Percentiles rank a stretch among this genome's conserved stretches.
phyloP scores from a whole-genome alignment of 1,140 invertebrate species.

The Aphaenogaster ashmeadi region DNA sequence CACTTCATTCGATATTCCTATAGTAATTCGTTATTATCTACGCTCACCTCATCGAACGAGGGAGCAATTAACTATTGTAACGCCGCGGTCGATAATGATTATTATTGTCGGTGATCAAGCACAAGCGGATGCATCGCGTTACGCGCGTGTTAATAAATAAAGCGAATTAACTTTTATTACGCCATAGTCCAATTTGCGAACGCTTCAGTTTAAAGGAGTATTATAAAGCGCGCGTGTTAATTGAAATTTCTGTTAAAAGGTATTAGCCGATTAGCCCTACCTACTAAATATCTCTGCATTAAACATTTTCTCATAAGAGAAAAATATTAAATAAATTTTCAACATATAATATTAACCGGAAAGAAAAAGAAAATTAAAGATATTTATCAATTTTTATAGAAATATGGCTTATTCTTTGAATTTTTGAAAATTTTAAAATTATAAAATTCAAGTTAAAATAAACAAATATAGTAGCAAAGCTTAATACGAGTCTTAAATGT shows the following conservation, averaged over 20 bases:
- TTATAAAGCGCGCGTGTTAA: slow-evolving; percentile 46
- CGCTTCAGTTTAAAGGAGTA: slow-evolving; percentile 33
- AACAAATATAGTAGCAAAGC: background rate
- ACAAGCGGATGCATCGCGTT: slow-evolving; percentile 50
- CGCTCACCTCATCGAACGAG: slow-evolving; percentile 68
- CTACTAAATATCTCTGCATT: slow-evolving; percentile 22
- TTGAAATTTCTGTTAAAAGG: slow-evolving; percentile 46
- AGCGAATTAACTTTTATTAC: slow-evolving; percentile 67
- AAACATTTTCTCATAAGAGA: background rate
- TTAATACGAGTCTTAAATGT: background rate
- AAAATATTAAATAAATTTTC: slow-evolving; percentile 30
- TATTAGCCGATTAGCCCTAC: slow-evolving; percentile 36
- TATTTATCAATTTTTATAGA: background rate
- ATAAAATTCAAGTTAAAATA: slow-evolving; percentile 1
- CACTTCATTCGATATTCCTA: slow-evolving; percentile 75
- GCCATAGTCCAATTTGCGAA: slow-evolving; percentile 34
- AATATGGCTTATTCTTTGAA: background rate
- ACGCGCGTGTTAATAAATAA: slow-evolving; percentile 59
- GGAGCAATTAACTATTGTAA: slow-evolving; percentile 67
- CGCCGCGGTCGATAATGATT: slow-evolving; percentile 60
- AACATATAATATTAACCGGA: background rate
- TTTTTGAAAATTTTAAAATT: background rate
- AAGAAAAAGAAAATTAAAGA: background rate
- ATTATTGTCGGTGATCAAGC: slow-evolving; percentile 63
- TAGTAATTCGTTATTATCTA: slow-evolving; percentile 74